A percentile compares a stretch with the other conserved stretches of the same genome.
Evolutionary conservation across 2,113 vertebrate species (phyloP).

Genomic region (Anoura caudifer): DNA sequence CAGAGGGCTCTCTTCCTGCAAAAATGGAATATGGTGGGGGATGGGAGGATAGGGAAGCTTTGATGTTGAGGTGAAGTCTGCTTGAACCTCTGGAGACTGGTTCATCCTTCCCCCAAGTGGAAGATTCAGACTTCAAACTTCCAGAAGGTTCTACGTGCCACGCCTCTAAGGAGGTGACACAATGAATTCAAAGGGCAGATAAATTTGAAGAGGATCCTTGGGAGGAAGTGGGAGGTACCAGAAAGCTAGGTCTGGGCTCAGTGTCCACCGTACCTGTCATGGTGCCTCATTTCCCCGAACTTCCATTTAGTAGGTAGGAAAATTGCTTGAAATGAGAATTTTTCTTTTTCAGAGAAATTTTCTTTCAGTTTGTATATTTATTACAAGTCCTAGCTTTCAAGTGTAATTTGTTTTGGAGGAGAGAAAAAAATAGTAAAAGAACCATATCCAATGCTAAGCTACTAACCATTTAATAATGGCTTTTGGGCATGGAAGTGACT

Average conservation of each 20-base stretch:
- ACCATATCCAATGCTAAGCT: background rate
- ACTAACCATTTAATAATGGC: background rate
- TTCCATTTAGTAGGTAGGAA: background rate
- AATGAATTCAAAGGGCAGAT: background rate
- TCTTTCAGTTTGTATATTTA: background rate
- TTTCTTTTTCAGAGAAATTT: background rate
- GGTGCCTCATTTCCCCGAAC: background rate
- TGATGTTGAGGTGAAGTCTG: background rate
- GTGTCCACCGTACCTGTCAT: background rate
- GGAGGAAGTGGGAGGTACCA: background rate
- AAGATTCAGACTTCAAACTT: background rate
- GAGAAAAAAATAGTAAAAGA: background rate
- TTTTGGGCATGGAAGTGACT: background rate
- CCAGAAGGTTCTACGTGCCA: background rate
- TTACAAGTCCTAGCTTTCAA: constrained; percentile 51
- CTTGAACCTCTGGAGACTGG: background rate
- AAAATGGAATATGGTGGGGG: background rate
- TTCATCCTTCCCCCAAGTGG: background rate
- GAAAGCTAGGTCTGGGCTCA: background rate
- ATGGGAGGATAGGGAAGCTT: background rate
- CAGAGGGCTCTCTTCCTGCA: background rate
- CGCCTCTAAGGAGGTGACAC: background rate
- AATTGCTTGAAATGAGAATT: background rate
- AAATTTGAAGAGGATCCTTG: background rate
- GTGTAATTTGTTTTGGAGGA: background rate